A percentile compares a stretch with the other conserved stretches of the same genome.
Evolutionary conservation across 2,797 vertebrate species (phyloP).

Genomic region (Anas flavirostris): DNA sequence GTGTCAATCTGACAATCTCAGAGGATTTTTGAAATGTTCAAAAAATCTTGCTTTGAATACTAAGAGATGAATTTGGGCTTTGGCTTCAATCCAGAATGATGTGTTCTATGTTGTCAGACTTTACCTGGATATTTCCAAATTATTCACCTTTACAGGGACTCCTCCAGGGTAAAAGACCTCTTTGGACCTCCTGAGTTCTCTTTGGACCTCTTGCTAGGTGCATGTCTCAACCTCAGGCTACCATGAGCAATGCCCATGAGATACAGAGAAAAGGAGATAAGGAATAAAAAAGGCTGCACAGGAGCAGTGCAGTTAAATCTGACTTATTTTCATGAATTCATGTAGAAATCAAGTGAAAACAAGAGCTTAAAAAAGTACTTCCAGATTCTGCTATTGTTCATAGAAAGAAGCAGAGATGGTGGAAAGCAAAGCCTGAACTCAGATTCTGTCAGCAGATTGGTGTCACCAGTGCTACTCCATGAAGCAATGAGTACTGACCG

Average conservation of each 20-base stretch:
- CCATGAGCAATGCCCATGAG: background rate
- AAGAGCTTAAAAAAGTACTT: background rate
- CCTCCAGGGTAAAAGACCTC: background rate
- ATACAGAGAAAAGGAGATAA: background rate
- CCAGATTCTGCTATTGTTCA: background rate
- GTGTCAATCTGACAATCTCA: background rate
- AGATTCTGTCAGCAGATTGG: background rate
- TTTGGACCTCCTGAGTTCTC: background rate
- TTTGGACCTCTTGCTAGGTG: background rate
- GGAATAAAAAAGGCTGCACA: background rate
- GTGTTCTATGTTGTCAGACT: background rate
- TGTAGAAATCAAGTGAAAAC: background rate
- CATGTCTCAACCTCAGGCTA: background rate
- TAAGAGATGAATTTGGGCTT: background rate
- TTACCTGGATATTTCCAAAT: background rate
- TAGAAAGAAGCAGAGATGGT: background rate
- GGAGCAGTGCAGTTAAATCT: background rate
- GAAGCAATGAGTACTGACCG: background rate
- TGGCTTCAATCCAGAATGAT: background rate
- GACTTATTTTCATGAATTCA: background rate
- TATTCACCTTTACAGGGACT: background rate
- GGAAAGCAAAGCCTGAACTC: background rate
- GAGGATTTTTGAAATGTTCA: slow-evolving; percentile 1
- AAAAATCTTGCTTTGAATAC: background rate
- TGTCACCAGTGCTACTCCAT: background rate